Base-by-base conservation (phyloP, 2,113 vertebrate species). In the Chamaea fasciata region DNA sequence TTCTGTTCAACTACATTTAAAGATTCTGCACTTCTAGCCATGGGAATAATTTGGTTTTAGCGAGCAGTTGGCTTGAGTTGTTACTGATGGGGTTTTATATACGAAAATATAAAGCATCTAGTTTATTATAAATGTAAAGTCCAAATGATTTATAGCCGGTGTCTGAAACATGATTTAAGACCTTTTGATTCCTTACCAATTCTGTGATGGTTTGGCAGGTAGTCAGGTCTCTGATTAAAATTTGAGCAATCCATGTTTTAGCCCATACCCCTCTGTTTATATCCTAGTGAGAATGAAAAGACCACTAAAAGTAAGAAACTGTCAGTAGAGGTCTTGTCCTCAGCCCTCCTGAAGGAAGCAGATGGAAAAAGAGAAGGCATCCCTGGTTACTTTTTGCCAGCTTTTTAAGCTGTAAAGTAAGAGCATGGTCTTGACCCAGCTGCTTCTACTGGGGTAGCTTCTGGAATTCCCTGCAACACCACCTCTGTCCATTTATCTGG, bases 61-160 rank as follows among this genome's bases (percentile, higher is more conserved):
- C 0, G 3, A 81, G 52, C 31, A 12, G 85, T 94, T 96, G 90
- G 80, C 82, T 90, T 68, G 60, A 86, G 70, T 42, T 69, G 71
- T 82, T 88, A 77, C 67, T 79, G 67, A 80, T 86, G 87, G 73
- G 89, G 42, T 92, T 93, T 92, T 81, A 90, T 64, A 62, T 56
- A 64, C 52, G 91, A 92, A 94, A 93, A 83, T 50, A 83, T 83
- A 90, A 95, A 81, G 57, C 64, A 90, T 78, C n/a, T 86, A 81
- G 73, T 92, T 97, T 95, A 75, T 87, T 91, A 91, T 88, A 95
- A 92, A 95, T 83, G 55, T 93, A 64, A 95, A 89, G 79, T 94
- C 69, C 88, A 92, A 74, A 83, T 95, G 82, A 94, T 95, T 96
- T 93, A 93, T 92, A 76, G 79, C 39, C 64, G 57, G 23, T 53